A percentile compares a stretch with the other conserved stretches of the same genome.
Evolutionary conservation across 1,140 invertebrate species (phyloP).

Genomic region (Hermetia illucens): DNA sequence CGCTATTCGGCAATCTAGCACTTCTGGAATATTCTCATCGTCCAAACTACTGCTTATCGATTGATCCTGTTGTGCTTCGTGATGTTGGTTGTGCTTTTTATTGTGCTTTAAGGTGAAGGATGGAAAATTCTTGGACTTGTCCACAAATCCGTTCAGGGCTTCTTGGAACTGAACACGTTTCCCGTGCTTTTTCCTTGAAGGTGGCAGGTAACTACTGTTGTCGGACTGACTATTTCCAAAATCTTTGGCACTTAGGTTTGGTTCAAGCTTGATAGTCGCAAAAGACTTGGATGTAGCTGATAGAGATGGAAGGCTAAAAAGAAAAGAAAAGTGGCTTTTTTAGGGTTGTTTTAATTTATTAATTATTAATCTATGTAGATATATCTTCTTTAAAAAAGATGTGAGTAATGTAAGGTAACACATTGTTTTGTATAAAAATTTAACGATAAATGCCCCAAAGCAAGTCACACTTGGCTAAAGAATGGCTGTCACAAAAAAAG

Average conservation of each 20-base stretch:
- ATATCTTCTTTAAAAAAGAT: no score
- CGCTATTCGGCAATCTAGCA: slow-evolving; percentile 28
- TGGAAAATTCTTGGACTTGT: slow-evolving; percentile 9
- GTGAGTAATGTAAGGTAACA: no score
- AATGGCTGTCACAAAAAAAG: no score
- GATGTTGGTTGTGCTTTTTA: slow-evolving; percentile 11
- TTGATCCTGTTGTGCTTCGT: slow-evolving; percentile 15
- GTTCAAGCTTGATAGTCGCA: slow-evolving; percentile 29
- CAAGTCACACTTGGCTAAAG: no score
- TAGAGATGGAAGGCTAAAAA: slow-evolving; percentile 22
- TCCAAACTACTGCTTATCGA: slow-evolving; percentile 6
- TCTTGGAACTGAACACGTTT: slow-evolving; percentile 29
- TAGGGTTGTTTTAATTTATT: no score
- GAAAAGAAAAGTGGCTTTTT: no score
- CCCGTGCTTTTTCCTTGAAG: slow-evolving; percentile 14
- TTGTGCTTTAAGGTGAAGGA: slow-evolving; percentile 9
- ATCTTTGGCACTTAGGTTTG: slow-evolving; percentile 27
- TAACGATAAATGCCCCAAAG: no score
- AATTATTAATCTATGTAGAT: no score
- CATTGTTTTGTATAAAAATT: no score
- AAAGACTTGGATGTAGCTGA: slow-evolving; percentile 26
- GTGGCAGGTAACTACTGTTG: neutral
- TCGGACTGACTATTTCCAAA: slow-evolving; percentile 8
- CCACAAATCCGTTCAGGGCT: slow-evolving; percentile 18
- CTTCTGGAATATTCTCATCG: slow-evolving; percentile 18